Evolutionary conservation across 2,797 vertebrate species (phyloP).

Genomic region (Cossypha dichroa): DNA sequence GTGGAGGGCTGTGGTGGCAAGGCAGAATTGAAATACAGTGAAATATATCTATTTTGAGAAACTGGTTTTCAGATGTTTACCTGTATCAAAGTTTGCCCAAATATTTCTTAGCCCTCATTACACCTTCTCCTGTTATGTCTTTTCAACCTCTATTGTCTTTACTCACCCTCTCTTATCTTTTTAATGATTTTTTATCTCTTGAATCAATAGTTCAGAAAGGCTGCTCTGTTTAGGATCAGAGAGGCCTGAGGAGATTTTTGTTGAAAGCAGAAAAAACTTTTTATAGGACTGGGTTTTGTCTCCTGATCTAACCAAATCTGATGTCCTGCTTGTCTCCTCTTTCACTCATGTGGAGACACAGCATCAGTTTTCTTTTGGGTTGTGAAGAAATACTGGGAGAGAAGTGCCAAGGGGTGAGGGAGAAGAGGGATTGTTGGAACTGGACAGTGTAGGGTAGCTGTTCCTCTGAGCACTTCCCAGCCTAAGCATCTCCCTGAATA

Average conservation of each 20-base stretch:
- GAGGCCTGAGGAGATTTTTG: background rate
- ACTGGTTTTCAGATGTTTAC: background rate
- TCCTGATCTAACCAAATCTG: background rate
- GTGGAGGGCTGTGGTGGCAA: background rate
- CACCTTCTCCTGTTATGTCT: background rate
- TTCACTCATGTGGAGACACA: background rate
- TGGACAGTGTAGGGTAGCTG: background rate
- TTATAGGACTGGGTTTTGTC: background rate
- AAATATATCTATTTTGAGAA: background rate
- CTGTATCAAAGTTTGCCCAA: background rate
- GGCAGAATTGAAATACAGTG: background rate
- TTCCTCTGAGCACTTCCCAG: background rate
- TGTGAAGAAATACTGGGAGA: background rate
- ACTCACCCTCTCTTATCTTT: background rate
- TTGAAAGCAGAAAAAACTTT: background rate
- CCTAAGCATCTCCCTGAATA: background rate
- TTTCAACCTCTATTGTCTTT: background rate
- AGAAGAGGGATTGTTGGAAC: background rate
- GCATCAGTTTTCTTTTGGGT: background rate
- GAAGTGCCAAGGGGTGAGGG: background rate
- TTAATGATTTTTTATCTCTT: background rate
- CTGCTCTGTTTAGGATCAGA: background rate
- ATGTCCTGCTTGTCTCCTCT: background rate
- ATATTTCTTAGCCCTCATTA: background rate
- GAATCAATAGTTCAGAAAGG: background rate